Base-by-base conservation (phyloP, 2,797 vertebrate species). In the Sebastes itinus region DNA sequence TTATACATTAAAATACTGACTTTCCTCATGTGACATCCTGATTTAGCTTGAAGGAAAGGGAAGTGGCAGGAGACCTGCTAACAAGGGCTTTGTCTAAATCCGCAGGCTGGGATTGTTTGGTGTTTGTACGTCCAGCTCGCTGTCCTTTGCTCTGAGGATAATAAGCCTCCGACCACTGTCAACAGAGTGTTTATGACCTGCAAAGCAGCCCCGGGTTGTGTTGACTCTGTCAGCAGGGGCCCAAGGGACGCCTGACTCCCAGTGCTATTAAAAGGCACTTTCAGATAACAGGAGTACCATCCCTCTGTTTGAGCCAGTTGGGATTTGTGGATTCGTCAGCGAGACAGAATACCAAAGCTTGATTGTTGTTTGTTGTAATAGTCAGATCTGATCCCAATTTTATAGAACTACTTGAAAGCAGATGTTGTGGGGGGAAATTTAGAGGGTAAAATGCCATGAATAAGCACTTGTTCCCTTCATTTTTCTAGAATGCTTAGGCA, bases 121-220 rank as follows among this genome's bases (percentile, higher is more conserved):
- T 73, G 83, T 88, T 77, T 80, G 85, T 81, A 76, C 85, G 76
- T 61, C 64, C 66, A 72, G 81, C 84, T 86, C 68, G 79, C 65
- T 83, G 84, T 87, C 85, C 81, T 84, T 84, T 69, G 83, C 85
- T 69, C 74, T 22, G 87, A 86, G 86, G 90, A 89, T 91, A 90
- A 92, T 88, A 80, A 88, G 90, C 89, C 88, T 81, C 63, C 12
- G 74, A 87, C 84, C 90, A 92, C 88, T 87, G 94, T 94, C 91
- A 91, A 78, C 89, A 89, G 83, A 93, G 91, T 92, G 94, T 96
- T 96, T 95, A 96, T 84, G 92, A 91, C 88, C 92, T 90, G 94
- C 89, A 87, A 93, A 91, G 90, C 89, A 77, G 81, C 80, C 70
- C 84, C 61, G 60, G 27, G 78, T 75, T 79, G 81, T 92, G 91